phyloP scores from a whole-genome alignment of 2,888 invertebrate genomes.

The Lithophane leautieri region DNA sequence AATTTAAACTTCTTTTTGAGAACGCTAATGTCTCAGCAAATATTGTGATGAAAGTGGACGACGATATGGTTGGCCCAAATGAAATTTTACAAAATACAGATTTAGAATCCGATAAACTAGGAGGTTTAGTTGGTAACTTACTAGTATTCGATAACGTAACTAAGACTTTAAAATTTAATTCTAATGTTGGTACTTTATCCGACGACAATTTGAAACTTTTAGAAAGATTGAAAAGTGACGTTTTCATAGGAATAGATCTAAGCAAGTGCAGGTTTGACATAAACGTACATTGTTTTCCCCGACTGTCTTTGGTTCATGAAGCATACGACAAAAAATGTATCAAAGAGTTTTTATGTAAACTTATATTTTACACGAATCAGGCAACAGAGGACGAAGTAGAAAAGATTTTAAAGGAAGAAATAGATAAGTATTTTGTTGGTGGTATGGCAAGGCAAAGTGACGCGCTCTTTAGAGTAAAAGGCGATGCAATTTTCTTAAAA shows the following conservation, averaged over 20 bases:
- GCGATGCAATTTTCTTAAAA: slow-evolving; percentile 54
- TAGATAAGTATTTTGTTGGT: slow-evolving; percentile 27
- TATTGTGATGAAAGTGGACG: slow-evolving; percentile 39
- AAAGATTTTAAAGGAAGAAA: slow-evolving; percentile 57
- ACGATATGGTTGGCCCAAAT: slow-evolving; percentile 39
- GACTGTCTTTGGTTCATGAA: slow-evolving; percentile 29
- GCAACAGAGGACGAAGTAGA: slow-evolving; percentile 61
- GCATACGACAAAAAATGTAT: slow-evolving; percentile 35
- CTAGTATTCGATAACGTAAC: slow-evolving; percentile 44
- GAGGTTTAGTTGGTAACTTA: slow-evolving; percentile 57
- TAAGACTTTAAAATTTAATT: slow-evolving; percentile 51
- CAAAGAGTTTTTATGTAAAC: slow-evolving; percentile 36
- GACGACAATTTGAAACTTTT: slow-evolving; percentile 33
- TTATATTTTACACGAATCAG: slow-evolving; percentile 64
- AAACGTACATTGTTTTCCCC: slow-evolving; percentile 38
- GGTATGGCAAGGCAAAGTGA: slow-evolving; percentile 15
- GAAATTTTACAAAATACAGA: slow-evolving; percentile 42
- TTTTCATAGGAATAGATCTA: slow-evolving; percentile 18
- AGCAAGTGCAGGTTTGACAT: slow-evolving; percentile 52
- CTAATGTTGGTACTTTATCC: slow-evolving; percentile 13
- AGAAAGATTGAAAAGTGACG: slow-evolving; percentile 28
- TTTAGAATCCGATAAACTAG: slow-evolving; percentile 39
- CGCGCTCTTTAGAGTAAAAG: slow-evolving; percentile 33
- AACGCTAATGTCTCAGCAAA: slow-evolving; percentile 3
- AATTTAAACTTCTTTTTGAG: slow-evolving; percentile 36